Percentiles rank a stretch among this genome's conserved stretches.
Evolutionary conservation across 2,888 invertebrate genomes (phyloP).

Genomic region (Perizoma affinitatum): DNA sequence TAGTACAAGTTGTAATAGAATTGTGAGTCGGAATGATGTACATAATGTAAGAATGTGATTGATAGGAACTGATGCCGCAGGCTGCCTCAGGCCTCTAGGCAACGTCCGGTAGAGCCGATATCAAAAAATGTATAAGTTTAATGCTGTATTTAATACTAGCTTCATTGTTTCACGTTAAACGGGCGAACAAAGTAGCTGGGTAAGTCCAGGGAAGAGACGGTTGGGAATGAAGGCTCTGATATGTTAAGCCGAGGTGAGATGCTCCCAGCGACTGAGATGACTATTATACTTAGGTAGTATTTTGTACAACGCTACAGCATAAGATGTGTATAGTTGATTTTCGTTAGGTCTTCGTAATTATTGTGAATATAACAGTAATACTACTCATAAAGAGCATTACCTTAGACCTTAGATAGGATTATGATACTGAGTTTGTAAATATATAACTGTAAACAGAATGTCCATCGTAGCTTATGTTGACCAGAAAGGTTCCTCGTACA

Average conservation of each 20-base stretch:
- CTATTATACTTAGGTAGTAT: conserved; percentile 69
- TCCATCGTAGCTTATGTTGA: conserved; percentile 84
- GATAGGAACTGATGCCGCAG: conserved; percentile 54
- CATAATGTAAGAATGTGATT: conserved; percentile 72
- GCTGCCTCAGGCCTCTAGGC: conserved; percentile 51
- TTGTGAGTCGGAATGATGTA: conserved; percentile 74
- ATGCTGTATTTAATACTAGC: conserved; percentile 77
- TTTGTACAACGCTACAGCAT: conserved; percentile 76
- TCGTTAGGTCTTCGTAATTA: conserved; percentile 74
- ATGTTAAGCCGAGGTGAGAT: conserved; percentile 54
- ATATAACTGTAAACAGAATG: conserved; percentile 78
- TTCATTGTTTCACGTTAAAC: conserved; percentile 68
- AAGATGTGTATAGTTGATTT: conserved; percentile 77
- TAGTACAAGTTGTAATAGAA: conserved; percentile 82
- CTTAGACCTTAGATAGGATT: conserved; percentile 73
- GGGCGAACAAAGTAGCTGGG: conserved; percentile 74
- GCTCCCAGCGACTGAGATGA: conserved; percentile 58
- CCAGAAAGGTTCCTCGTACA: conserved; percentile 84
- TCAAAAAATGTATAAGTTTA: conserved; percentile 64
- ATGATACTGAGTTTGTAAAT: conserved; percentile 81
- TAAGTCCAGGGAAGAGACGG: conserved; percentile 39
- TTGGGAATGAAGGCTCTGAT: conserved; percentile 47
- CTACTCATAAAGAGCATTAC: conserved; percentile 71
- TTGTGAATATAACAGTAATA: conserved; percentile 81
- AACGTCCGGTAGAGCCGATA: conserved; percentile 51